Evolutionary conservation across 2,888 invertebrate genomes (phyloP).

Genomic region (Rhamnusium bicolor): DNA sequence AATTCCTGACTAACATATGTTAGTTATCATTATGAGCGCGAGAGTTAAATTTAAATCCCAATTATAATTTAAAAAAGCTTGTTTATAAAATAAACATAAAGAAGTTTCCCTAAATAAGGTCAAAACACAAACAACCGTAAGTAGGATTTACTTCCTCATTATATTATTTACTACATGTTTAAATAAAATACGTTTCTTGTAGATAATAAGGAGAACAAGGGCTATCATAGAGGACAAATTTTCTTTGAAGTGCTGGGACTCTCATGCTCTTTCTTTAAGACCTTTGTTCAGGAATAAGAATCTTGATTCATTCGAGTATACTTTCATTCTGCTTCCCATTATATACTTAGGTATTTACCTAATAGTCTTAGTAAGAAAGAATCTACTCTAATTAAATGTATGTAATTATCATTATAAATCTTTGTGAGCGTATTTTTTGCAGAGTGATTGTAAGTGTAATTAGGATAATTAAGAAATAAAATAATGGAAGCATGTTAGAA

Average conservation of each 20-base stretch:
- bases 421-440: no score
- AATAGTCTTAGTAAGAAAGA: neutral
- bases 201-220: neutral
- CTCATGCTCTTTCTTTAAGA: constrained; percentile 6
- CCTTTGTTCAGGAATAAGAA: neutral
- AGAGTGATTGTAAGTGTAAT: no score
- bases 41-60: no score
- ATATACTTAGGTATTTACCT: constrained; percentile 13
- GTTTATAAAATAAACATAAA: no score
- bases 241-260: neutral
- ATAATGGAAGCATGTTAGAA: no score
- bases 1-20: no score
- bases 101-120: neutral
- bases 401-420: neutral
- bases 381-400: neutral
- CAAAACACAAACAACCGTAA: neutral
- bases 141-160: neutral
- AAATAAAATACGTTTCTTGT: constrained; percentile 20
- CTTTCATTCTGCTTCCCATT: constrained; percentile 10
- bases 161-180: constrained; percentile 29
- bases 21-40: no score
- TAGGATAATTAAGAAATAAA: no score
- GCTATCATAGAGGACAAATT: constrained; percentile 1
- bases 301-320: constrained; percentile 5
- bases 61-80: no score